These are phyloP conservation scores for Drosophila busckii DNA, from an alignment of 1,140 invertebrate species.

Conservation along the genomic window DNA sequence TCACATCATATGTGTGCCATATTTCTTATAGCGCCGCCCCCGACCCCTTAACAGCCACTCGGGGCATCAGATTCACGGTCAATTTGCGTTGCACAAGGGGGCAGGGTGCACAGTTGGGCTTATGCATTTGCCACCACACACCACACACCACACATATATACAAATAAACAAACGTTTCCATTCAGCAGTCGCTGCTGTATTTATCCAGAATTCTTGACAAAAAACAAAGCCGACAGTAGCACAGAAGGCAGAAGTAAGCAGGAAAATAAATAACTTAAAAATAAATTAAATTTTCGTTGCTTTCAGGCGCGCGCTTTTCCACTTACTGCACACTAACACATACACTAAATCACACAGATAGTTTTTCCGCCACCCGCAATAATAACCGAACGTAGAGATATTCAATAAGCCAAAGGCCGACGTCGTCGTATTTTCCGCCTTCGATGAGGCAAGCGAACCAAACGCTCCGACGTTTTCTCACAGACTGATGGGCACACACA, in stretches of 20 bases:
- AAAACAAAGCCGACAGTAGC: slow-evolving; percentile 46
- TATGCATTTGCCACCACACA: too few species aligned
- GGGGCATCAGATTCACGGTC: slow-evolving; percentile 50
- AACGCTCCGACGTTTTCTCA: slow-evolving; percentile 69
- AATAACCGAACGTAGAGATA: slow-evolving; percentile 43
- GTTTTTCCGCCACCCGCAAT: slow-evolving; percentile 47
- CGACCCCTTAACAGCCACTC: slow-evolving; percentile 13
- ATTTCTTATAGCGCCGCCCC: too few species aligned
- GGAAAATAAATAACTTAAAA: slow-evolving; percentile 63
- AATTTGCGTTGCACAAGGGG: slow-evolving; percentile 48
- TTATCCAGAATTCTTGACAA: slow-evolving; percentile 60
- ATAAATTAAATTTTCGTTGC: slow-evolving; percentile 64
- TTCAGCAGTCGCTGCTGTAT: slow-evolving; percentile 50
- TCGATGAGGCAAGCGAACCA: slow-evolving; percentile 29
- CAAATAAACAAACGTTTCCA: slow-evolving; percentile 54
- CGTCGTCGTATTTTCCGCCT: too few species aligned
- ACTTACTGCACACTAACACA: slow-evolving; percentile 35
- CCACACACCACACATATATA: slow-evolving; percentile 21
- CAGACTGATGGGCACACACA: slow-evolving; percentile 60
- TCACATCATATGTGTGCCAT: too few species aligned
- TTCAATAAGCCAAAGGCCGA: slow-evolving; percentile 41
- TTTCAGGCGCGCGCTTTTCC: slow-evolving; percentile 45
- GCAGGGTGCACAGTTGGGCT: slow-evolving; percentile 17
- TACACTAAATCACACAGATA: slow-evolving; percentile 8
- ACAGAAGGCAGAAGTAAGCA: slow-evolving; percentile 3